Percentiles rank a stretch among this genome's conserved stretches.
These are phyloP conservation scores for Phaethon lepturus DNA, from an alignment of 2,113 vertebrate species.

Conservation along the genomic window DNA sequence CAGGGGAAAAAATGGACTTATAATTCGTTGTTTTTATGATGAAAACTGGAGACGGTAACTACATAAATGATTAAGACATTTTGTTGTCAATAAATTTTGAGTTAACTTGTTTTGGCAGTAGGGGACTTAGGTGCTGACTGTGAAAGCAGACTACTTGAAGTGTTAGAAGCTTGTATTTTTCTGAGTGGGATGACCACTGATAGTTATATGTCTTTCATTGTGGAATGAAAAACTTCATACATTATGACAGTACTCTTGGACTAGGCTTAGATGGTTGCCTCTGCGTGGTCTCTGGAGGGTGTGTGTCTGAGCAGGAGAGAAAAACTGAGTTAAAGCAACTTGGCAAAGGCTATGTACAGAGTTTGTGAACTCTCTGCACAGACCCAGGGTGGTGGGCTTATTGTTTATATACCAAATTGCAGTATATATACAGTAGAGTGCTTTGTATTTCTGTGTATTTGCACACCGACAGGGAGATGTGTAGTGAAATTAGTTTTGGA, in stretches of 20 bases:
- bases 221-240: background rate
- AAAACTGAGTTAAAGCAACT: background rate
- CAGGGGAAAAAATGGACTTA: background rate
- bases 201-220: background rate
- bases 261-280: background rate
- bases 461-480: too few relatives aligned
- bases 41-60: background rate
- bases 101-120: background rate
- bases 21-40: background rate
- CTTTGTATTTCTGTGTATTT: background rate
- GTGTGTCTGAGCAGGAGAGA: background rate
- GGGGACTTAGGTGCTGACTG: background rate
- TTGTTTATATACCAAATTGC: background rate
- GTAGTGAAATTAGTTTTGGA: background rate
- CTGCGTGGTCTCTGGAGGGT: background rate
- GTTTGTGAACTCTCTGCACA: background rate
- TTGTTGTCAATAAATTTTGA: background rate
- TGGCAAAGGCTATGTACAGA: background rate
- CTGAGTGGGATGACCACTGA: too few relatives aligned
- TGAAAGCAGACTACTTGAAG: background rate
- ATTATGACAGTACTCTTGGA: background rate
- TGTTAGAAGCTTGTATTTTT: background rate
- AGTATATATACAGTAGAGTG: background rate
- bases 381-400: background rate
- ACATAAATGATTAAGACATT: background rate